Conservation (phyloP, 2,113 vertebrate species). For the Maccullochella peelii region DNA sequence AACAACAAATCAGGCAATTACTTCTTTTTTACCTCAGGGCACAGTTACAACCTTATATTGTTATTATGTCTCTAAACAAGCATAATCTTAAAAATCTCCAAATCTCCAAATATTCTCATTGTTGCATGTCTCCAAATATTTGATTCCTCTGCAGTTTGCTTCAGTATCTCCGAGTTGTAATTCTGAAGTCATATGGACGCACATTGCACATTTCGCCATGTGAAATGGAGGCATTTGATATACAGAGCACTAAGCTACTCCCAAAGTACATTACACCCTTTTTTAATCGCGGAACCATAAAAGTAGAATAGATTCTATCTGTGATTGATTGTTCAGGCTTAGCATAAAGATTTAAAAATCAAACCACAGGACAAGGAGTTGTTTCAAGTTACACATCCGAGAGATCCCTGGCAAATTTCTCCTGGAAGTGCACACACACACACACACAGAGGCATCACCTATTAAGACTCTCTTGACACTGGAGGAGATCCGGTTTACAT, state of each 20-base stretch:
- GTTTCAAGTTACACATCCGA: slow-evolving; percentile 8
- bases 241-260: background rate
- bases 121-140: too few species aligned
- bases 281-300: background rate
- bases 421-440: slow-evolving; percentile 3
- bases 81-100: background rate
- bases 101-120: background rate
- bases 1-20: background rate
- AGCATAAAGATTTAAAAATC: slow-evolving; percentile 12
- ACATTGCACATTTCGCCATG: background rate
- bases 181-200: background rate
- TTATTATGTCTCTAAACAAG: background rate
- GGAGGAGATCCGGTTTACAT: slow-evolving; percentile 67
- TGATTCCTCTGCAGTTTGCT: too few species aligned
- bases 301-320: slow-evolving; percentile 21
- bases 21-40: background rate
- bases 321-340: slow-evolving; percentile 15
- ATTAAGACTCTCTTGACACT: slow-evolving; percentile 63
- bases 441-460: slow-evolving; percentile 28
- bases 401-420: background rate
- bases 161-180: too few species aligned
- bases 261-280: background rate
- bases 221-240: slow-evolving; percentile 3
- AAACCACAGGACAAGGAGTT: background rate
- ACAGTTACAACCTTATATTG: background rate